phyloP scores from a whole-genome alignment of 2,113 vertebrate species.

The Eulemur macaco region DNA sequence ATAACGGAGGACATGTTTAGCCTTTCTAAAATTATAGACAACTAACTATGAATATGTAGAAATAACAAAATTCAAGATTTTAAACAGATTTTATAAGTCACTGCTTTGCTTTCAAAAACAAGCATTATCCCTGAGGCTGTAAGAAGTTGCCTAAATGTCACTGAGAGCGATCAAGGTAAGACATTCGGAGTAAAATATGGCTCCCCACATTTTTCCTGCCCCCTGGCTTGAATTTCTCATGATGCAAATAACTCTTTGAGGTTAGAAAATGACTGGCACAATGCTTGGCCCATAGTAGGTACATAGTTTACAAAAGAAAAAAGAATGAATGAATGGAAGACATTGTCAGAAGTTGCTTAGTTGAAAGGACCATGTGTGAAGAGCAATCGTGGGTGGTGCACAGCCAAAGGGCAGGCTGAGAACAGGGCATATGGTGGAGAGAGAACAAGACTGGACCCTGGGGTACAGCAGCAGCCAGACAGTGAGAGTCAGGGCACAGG shows the following conservation, averaged over 20 bases:
- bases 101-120: conserved; percentile 1
- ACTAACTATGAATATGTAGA: neutral
- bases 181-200: neutral
- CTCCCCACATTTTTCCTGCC: neutral
- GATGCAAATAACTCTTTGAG: neutral
- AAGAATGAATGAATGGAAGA: neutral
- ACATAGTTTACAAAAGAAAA: neutral
- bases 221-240: neutral
- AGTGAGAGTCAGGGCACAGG: neutral
- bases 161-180: conserved; percentile 4
- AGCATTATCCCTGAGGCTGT: neutral
- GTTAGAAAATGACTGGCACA: conserved; percentile 24
- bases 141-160: conserved; percentile 29
- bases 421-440: neutral
- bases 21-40: neutral
- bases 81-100: neutral
- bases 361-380: neutral
- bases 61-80: neutral
- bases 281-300: neutral
- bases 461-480: too few relatives aligned
- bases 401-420: neutral
- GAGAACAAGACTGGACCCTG: neutral
- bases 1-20: neutral
- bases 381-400: neutral
- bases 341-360: neutral